A percentile compares a stretch with the other conserved stretches of the same genome.
Evolutionary conservation across 2,113 vertebrate genomes (phyloP).

Genomic region (Anser cygnoides): DNA sequence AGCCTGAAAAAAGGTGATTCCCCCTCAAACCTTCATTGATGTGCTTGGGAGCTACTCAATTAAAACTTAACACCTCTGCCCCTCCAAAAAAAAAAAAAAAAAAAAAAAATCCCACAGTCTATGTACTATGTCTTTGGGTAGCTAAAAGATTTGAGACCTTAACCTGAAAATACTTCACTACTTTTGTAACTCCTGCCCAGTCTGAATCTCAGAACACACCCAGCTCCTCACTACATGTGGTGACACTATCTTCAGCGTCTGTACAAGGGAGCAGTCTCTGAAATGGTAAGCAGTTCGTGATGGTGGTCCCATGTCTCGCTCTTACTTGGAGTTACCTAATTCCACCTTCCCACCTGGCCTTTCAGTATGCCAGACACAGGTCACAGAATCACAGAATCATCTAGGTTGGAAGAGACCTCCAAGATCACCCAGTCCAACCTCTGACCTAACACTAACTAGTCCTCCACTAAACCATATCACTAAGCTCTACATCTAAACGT

Average conservation of each 20-base stretch:
- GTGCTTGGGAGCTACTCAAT: neutral
- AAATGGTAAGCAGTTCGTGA: neutral
- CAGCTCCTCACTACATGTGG: neutral
- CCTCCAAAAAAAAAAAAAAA: too few species aligned
- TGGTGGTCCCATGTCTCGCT: neutral
- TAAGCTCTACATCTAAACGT: too few species aligned
- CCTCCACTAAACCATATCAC: too few species aligned
- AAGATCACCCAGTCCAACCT: too few species aligned
- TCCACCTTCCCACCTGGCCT: neutral
- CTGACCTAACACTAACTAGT: too few species aligned
- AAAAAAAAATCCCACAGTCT: neutral
- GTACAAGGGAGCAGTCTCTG: neutral
- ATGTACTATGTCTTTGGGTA: neutral
- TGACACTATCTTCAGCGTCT: neutral
- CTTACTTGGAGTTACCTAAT: neutral
- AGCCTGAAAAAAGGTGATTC: neutral
- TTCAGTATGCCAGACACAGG: neutral
- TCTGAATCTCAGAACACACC: neutral
- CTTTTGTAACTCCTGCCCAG: neutral
- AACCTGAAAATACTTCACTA: neutral
- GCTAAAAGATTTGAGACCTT: neutral
- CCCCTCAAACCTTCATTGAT: neutral
- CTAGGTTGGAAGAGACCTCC: too few species aligned
- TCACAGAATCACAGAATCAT: neutral
- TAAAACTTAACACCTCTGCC: neutral